Percentiles rank a stretch among this genome's conserved stretches.
phyloP scores from a whole-genome alignment of 2,888 invertebrate genomes.

The Asteroscopus sphinx region DNA sequence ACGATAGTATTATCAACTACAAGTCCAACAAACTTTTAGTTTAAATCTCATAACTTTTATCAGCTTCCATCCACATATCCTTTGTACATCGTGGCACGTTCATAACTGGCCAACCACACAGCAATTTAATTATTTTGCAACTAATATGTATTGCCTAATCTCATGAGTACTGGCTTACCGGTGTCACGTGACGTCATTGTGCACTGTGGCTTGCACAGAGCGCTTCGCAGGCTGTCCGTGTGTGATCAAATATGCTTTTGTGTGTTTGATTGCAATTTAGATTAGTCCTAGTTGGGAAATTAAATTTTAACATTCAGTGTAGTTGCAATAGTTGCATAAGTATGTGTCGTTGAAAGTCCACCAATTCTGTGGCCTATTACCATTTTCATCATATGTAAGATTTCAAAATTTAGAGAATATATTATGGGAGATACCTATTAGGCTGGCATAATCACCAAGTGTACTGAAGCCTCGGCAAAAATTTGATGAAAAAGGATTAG shows the following conservation, averaged over 20 bases:
- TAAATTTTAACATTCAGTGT: not conserved
- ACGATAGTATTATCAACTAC: too few relatives aligned
- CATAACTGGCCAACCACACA: not conserved
- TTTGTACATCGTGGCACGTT: not conserved
- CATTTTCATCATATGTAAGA: not conserved
- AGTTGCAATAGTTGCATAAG: too few relatives aligned
- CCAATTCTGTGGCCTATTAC: not conserved
- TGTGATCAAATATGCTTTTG: constrained; percentile 36
- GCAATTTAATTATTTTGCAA: constrained; percentile 29
- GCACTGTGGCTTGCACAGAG: constrained; percentile 1
- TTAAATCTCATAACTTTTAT: too few relatives aligned
- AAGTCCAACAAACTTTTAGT: too few relatives aligned
- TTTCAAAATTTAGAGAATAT: too few relatives aligned
- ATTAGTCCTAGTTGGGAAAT: constrained; percentile 28
- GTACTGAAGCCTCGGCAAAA: too few relatives aligned
- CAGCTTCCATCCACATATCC: not conserved
- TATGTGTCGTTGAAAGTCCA: not conserved
- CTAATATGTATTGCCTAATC: constrained; percentile 18
- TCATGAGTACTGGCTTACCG: constrained; percentile 13
- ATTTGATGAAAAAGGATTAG: too few relatives aligned
- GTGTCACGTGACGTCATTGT: constrained; percentile 11
- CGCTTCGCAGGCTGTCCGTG: not conserved
- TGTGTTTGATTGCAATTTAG: constrained; percentile 37
- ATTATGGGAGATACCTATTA: too few relatives aligned
- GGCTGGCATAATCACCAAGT: too few relatives aligned